A percentile compares a stretch with the other conserved stretches of the same genome.
phyloP scores from a whole-genome alignment of 2,113 vertebrate species.

The Amphiprion ocellaris region DNA sequence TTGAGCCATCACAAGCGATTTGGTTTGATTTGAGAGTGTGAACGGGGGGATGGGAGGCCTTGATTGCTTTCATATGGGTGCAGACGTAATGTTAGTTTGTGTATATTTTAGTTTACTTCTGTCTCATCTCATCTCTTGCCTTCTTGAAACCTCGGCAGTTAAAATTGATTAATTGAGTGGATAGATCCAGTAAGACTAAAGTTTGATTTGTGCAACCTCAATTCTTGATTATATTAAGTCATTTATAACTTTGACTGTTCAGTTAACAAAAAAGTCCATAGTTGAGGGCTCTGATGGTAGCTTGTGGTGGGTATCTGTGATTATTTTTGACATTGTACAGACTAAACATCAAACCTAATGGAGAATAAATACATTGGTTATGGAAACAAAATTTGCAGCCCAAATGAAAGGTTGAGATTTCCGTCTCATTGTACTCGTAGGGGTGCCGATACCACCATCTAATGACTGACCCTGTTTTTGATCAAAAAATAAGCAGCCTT shows the following conservation, averaged over 20 bases:
- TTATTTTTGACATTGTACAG: slow-evolving; percentile 1
- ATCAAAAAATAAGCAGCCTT: no score
- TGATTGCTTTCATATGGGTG: slow-evolving; percentile 72
- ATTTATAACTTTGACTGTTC: neutral
- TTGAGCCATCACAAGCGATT: slow-evolving; percentile 44
- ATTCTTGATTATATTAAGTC: neutral
- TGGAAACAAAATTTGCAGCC: neutral
- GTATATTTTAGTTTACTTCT: slow-evolving; percentile 9
- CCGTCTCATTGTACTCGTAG: neutral
- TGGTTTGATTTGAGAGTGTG: slow-evolving; percentile 24
- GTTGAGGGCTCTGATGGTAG: neutral
- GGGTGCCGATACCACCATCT: neutral
- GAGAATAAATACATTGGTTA: neutral
- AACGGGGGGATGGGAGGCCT: slow-evolving; percentile 3
- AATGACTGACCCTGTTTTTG: no score
- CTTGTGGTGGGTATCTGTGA: neutral
- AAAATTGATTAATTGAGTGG: neutral
- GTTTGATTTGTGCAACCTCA: neutral
- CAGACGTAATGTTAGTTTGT: slow-evolving; percentile 5
- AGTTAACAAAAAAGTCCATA: neutral
- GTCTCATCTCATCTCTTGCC: slow-evolving; percentile 4
- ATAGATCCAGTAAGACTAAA: neutral
- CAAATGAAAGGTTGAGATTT: neutral
- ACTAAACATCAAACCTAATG: neutral
- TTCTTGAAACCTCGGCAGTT: neutral